Base-by-base conservation (phyloP, 2,888 invertebrate genomes). In the Heliconius sara region DNA sequence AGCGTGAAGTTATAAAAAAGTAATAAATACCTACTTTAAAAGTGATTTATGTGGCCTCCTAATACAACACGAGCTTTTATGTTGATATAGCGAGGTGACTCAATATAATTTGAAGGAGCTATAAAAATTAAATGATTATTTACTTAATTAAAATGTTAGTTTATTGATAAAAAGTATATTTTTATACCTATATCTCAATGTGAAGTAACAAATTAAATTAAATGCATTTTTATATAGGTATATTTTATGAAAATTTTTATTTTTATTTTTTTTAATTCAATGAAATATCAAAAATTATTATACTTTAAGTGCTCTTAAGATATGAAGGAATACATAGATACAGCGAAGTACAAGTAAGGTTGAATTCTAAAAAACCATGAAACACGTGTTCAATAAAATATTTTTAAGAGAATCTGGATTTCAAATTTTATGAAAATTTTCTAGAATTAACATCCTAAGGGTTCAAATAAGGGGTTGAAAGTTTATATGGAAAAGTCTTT, bases 1-100 rank as follows among this genome's bases (percentile, higher is more conserved):
- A 19, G 22, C 52, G 22, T 52, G 52, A 52, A 52, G 52, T 7
- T 16, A 22, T 52, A 52, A 52, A 52, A 52, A 52, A 52, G 52
- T 52, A 52, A 52, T 52, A 52, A 52, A 52, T 52, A 52, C 5
- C 52, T 22, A 57, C 22, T 57, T 79, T 75, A 63, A 27, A 19
- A 27, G 68, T 70, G 70, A 79, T 75, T 79, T 79, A 79, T 79
- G 34, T 63, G 63, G 63, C 43, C 75, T 79, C 68, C 75, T 68
- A 75, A 79, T 60, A 30, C 34, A 67, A 75, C 75, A 63, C 16
- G 75, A 79, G 22, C 75, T 75, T 79, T 79, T 68, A 68, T 75
- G 77, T 77, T 52, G n/a, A 65, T 65, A 30, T 34, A n/a, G 63
- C 47, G 71, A 72, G 34, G 65, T 63, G 78, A 78, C 30, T 72